These are phyloP conservation scores for Lagodon rhomboides DNA, from an alignment of 2,797 vertebrate species.

Conservation along the genomic window DNA sequence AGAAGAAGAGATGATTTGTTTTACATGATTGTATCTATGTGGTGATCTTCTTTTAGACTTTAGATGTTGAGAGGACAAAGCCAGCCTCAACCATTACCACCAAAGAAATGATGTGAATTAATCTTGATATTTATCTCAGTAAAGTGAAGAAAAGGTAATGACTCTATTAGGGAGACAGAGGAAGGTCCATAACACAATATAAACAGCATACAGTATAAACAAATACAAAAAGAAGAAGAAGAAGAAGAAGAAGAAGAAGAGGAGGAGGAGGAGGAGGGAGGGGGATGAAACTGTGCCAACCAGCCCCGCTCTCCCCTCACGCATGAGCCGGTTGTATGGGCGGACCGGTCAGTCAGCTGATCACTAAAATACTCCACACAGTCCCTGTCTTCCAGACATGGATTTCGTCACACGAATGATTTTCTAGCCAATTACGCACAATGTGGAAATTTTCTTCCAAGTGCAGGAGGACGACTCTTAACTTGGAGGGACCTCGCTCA, in stretches of 20 bases:
- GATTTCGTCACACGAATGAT: slow-evolving; percentile 56
- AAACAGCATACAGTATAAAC: neutral
- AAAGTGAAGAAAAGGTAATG: too few relatives aligned
- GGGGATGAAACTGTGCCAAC: slow-evolving; percentile 10
- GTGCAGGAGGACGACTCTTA: slow-evolving; percentile 38
- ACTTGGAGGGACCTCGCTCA: slow-evolving; percentile 32
- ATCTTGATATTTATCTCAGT: neutral
- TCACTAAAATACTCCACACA: slow-evolving; percentile 60
- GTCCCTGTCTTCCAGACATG: slow-evolving; percentile 55
- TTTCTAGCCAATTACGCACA: slow-evolving; percentile 72
- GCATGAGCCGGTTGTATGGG: slow-evolving; percentile 49
- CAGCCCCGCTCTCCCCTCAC: slow-evolving; percentile 19
- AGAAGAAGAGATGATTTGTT: too few relatives aligned
- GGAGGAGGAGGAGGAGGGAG: too few relatives aligned
- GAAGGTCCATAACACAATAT: too few relatives aligned
- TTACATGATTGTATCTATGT: too few relatives aligned
- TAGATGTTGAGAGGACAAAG: neutral
- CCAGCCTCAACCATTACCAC: neutral
- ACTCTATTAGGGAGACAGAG: too few relatives aligned
- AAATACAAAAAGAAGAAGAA: too few relatives aligned
- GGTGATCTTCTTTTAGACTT: too few relatives aligned
- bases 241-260: too few relatives aligned
- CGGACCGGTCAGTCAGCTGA: slow-evolving; percentile 76
- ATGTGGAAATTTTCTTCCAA: slow-evolving; percentile 64
- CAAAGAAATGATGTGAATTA: neutral